A percentile compares a stretch with the other conserved stretches of the same genome.
Evolutionary conservation across 2,888 invertebrate species (phyloP).

Genomic region (Marasmarcha lunaedactyla): DNA sequence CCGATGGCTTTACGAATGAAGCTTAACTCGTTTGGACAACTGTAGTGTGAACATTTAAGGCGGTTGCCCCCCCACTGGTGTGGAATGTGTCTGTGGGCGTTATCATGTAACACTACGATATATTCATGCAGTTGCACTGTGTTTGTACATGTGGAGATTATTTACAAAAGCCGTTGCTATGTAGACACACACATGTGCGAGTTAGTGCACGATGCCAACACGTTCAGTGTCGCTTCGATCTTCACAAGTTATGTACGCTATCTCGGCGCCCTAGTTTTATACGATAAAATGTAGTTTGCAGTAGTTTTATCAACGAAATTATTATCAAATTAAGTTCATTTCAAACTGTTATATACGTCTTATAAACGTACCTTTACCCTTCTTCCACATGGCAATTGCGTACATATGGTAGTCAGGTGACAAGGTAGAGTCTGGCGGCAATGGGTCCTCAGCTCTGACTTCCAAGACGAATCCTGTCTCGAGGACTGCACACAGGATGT

Average conservation of each 20-base stretch:
- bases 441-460: constrained; percentile 62
- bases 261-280: constrained; percentile 23
- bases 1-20: no score
- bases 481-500: constrained; percentile 78
- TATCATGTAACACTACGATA: no score
- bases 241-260: constrained; percentile 31
- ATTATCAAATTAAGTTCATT: no score
- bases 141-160: no score
- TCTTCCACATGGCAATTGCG: constrained; percentile 78
- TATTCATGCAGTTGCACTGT: no score
- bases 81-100: no score
- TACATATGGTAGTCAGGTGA: constrained; percentile 72
- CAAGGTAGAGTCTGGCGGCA: constrained; percentile 53
- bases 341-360: no score
- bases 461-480: constrained; percentile 81
- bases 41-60: no score
- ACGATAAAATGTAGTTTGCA: constrained; percentile 19
- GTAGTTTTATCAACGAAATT: no score
- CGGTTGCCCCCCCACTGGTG: no score
- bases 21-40: no score
- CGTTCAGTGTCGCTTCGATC: constrained; percentile 24
- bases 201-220: constrained; percentile 15
- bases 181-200: constrained; percentile 16
- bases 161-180: constrained; percentile 10
- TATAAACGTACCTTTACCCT: constrained; percentile 76